A percentile compares a stretch with the other conserved stretches of the same genome.
These are phyloP conservation scores for Periparus ater DNA, from an alignment of 2,797 vertebrate genomes.

Conservation along the genomic window DNA sequence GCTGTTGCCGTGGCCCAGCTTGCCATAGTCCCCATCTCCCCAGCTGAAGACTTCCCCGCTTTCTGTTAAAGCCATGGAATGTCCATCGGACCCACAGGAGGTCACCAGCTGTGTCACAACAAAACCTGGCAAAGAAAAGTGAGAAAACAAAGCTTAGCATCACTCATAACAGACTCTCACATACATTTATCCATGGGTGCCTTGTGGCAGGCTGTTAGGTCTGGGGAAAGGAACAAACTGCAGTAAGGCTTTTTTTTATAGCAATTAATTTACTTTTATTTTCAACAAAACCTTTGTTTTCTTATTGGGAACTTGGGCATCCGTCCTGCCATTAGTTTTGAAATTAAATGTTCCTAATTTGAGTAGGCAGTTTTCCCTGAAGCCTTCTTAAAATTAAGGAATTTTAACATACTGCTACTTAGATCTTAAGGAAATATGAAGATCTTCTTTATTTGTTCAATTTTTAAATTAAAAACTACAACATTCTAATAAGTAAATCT, in stretches of 20 bases:
- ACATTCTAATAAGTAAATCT: background rate
- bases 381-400: background rate
- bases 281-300: background rate
- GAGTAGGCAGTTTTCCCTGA: background rate
- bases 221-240: background rate
- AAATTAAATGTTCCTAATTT: background rate
- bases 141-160: background rate
- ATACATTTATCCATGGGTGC: background rate
- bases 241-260: background rate
- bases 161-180: background rate
- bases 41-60: conserved; percentile 87
- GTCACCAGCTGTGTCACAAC: conserved; percentile 86
- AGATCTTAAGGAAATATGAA: background rate
- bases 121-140: conserved; percentile 72
- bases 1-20: conserved; percentile 84
- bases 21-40: conserved; percentile 87
- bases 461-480: background rate
- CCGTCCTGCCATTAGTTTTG: background rate
- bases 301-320: background rate
- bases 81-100: conserved; percentile 85
- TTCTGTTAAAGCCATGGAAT: conserved; percentile 86
- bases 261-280: background rate
- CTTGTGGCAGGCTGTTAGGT: background rate
- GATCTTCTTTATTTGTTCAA: background rate
- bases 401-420: background rate